phyloP scores from a whole-genome alignment of 2,888 invertebrate genomes.

The Drosophila buzzatii region DNA sequence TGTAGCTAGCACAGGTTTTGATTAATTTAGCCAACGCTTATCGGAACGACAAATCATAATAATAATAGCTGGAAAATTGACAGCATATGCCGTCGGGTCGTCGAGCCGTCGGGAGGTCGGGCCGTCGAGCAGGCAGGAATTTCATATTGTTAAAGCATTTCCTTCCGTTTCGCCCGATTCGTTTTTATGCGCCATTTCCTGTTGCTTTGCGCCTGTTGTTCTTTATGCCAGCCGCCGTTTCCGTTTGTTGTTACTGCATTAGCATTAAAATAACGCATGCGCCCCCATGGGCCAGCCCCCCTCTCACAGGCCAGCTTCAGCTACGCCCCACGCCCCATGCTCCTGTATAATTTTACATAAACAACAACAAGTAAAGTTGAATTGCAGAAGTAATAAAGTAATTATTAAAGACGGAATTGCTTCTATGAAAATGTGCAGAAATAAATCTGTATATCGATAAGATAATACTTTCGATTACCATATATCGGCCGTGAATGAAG shows the following conservation, averaged over 20 bases:
- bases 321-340: too few species aligned
- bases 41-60: constrained; percentile 11
- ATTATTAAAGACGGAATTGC: too few species aligned
- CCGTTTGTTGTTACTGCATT: constrained; percentile 31
- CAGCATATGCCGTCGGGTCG: constrained; percentile 34
- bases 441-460: too few species aligned
- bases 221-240: constrained; percentile 10
- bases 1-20: too few species aligned
- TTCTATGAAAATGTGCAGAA: too few species aligned
- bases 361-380: too few species aligned
- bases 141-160: constrained; percentile 70
- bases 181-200: constrained; percentile 61
- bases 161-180: constrained; percentile 70
- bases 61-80: constrained; percentile 50
- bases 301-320: not conserved
- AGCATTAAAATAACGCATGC: constrained; percentile 26
- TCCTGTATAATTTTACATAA: too few species aligned
- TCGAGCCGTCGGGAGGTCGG: constrained; percentile 2
- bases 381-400: too few species aligned
- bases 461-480: too few species aligned
- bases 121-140: constrained; percentile 27
- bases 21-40: not conserved
- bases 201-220: constrained; percentile 40
- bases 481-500: too few species aligned
- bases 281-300: not conserved